These are phyloP conservation scores for Noctua janthe DNA, from an alignment of 2,888 invertebrate species.

Conservation along the genomic window DNA sequence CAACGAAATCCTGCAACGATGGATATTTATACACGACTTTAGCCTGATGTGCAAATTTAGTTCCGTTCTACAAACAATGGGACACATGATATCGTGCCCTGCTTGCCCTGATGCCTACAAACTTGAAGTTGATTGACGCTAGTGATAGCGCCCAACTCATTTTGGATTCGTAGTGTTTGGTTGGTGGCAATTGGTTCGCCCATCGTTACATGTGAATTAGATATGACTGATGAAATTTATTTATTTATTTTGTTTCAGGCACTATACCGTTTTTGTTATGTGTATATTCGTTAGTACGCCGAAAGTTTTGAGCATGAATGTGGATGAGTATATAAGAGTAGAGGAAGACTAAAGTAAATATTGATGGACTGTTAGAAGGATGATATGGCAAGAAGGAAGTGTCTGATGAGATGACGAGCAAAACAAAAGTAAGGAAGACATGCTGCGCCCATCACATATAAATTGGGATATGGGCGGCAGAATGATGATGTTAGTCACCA, in stretches of 20 bases:
- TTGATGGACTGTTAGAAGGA: too few species aligned
- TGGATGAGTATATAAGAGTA: too few species aligned
- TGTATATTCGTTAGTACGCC: not conserved
- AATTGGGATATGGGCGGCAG: not conserved
- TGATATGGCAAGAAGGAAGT: too few species aligned
- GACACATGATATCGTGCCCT: not conserved
- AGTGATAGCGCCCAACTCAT: not conserved
- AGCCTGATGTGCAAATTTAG: not conserved
- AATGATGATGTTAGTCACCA: conserved; percentile 67
- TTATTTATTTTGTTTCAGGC: too few species aligned
- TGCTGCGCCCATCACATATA: not conserved
- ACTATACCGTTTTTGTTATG: not conserved
- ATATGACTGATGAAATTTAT: not conserved
- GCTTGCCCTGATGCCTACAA: not conserved
- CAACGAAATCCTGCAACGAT: not conserved
- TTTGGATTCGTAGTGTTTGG: not conserved
- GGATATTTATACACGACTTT: not conserved
- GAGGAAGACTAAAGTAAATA: too few species aligned
- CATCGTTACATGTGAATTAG: not conserved
- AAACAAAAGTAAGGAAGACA: too few species aligned
- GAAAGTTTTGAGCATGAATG: too few species aligned
- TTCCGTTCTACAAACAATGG: not conserved
- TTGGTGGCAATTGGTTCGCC: not conserved
- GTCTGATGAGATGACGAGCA: too few species aligned
- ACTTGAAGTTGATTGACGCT: not conserved